A percentile compares a stretch with the other conserved stretches of the same genome.
Evolutionary conservation across 2,888 invertebrate species (phyloP).

Genomic region (Luperina testacea): DNA sequence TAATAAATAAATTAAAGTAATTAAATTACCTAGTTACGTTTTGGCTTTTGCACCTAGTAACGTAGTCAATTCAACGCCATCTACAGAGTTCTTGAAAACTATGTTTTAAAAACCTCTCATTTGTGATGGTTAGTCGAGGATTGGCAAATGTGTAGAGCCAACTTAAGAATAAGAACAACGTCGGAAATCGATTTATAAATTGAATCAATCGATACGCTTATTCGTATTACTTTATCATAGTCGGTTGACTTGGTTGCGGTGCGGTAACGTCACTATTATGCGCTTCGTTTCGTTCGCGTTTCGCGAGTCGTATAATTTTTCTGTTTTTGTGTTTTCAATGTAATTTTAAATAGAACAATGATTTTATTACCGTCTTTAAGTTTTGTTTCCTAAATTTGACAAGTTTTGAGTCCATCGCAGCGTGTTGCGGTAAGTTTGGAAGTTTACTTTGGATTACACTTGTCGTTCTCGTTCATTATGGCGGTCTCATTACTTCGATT

Average conservation of each 20-base stretch:
- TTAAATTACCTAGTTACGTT: no score
- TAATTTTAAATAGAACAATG: constrained; percentile 81
- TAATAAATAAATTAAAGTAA: no score
- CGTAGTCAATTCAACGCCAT: no score
- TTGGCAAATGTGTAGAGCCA: no score
- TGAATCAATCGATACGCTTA: neutral
- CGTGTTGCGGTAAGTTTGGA: constrained; percentile 86
- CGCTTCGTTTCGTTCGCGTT: constrained; percentile 83
- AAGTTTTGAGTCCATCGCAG: constrained; percentile 84
- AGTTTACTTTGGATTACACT: constrained; percentile 81
- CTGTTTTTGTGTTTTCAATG: constrained; percentile 79
- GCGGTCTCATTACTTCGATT: constrained; percentile 83
- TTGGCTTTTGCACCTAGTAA: no score
- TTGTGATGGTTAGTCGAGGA: no score
- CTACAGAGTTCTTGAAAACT: no score
- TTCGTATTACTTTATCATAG: neutral
- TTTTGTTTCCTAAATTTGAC: constrained; percentile 79
- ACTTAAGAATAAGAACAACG: neutral
- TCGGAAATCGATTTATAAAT: neutral
- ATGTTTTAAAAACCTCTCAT: no score
- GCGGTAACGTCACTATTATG: constrained; percentile 70
- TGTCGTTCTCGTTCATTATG: constrained; percentile 86
- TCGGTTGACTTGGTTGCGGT: neutral
- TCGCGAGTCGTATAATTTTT: constrained; percentile 76
- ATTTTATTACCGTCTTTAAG: constrained; percentile 75